A percentile compares a stretch with the other conserved stretches of the same genome.
These are phyloP conservation scores for Haliclona indistincta DNA, from an alignment of 37 sponge, comb jelly and placozoan species.

Conservation along the genomic window DNA sequence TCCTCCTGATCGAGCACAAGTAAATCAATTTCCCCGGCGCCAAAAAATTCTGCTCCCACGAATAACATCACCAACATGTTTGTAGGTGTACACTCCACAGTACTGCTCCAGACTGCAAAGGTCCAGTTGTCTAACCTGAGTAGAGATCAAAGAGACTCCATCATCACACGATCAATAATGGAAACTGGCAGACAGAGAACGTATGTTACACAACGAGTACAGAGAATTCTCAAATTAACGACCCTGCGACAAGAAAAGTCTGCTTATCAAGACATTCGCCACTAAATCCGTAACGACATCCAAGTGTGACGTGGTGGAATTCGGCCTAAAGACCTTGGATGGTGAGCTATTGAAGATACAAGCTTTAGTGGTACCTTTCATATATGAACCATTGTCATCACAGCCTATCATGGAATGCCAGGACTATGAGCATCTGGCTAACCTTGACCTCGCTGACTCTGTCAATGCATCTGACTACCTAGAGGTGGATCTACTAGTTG, in stretches of 20 bases:
- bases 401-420: background rate
- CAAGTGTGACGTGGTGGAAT: background rate
- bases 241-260: background rate
- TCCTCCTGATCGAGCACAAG: too few species aligned
- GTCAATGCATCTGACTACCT: background rate
- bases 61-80: background rate
- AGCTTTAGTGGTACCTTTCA: background rate
- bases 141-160: background rate
- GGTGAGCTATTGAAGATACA: background rate
- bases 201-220: background rate
- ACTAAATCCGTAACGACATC: background rate
- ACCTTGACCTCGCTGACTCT: constrained; percentile 26
- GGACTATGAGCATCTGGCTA: constrained; percentile 13
- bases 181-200: constrained; percentile 26
- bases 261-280: background rate
- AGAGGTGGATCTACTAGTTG: constrained; percentile 4
- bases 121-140: background rate
- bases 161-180: background rate
- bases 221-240: background rate
- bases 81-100: background rate
- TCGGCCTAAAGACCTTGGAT: background rate
- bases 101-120: constrained; percentile 6
- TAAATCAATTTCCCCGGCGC: too few species aligned
- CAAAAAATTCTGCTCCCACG: too few species aligned
- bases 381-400: constrained; percentile 2